Conservation (phyloP, 2,888 invertebrate genomes). For the Listrodromus nycthemerus region DNA sequence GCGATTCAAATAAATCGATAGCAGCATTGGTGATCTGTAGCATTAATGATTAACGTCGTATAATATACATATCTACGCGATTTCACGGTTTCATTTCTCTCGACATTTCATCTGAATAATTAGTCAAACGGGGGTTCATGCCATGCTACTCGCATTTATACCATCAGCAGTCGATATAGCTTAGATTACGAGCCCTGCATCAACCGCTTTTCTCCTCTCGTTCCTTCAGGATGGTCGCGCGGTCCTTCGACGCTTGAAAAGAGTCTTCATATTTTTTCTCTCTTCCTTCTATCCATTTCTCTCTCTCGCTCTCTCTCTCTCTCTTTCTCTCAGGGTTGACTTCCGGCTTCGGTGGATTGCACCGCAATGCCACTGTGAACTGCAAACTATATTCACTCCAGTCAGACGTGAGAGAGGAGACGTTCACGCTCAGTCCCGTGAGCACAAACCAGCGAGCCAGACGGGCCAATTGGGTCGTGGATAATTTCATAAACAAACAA, state of each 20-base stretch:
- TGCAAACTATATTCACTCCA: conserved; percentile 14
- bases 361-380: conserved; percentile 67
- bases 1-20: background rate
- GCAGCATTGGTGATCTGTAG: no score
- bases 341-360: conserved; percentile 68
- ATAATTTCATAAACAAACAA: conserved; percentile 80
- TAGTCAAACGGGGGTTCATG: background rate
- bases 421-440: conserved; percentile 29
- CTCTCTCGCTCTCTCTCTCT: conserved; percentile 38
- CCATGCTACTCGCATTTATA: conserved; percentile 9
- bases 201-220: conserved; percentile 33
- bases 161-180: conserved; percentile 10
- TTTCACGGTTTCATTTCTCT: conserved; percentile 21
- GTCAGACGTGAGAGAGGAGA: conserved; percentile 18
- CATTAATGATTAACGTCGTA: conserved; percentile 1
- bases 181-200: background rate
- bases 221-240: conserved; percentile 39
- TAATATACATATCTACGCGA: background rate
- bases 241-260: conserved; percentile 25
- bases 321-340: conserved; percentile 50
- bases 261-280: conserved; percentile 16
- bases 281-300: no score
- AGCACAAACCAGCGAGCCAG: conserved; percentile 65
- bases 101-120: conserved; percentile 37
- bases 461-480: conserved; percentile 77